Percentiles rank a stretch among this genome's conserved stretches.
These are phyloP conservation scores for Protula sp. DNA, from an alignment of 2,888 invertebrate species.

Conservation along the genomic window DNA sequence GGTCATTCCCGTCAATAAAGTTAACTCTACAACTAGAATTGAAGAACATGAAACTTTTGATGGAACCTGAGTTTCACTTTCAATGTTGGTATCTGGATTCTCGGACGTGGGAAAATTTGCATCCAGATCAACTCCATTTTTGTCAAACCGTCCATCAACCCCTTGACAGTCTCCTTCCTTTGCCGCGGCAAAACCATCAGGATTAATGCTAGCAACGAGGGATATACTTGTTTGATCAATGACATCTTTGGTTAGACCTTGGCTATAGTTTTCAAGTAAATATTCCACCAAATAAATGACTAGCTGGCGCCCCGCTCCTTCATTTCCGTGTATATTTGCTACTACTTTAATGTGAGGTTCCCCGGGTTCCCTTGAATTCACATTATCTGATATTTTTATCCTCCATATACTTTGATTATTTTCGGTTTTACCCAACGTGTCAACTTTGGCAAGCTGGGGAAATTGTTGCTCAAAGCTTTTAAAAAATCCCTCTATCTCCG, in stretches of 20 bases:
- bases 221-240: conserved; percentile 42
- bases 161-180: conserved; percentile 5
- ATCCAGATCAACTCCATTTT: conserved; percentile 76
- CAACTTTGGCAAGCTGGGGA: no score
- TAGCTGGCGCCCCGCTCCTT: conserved; percentile 73
- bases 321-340: conserved; percentile 52
- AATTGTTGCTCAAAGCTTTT: no score
- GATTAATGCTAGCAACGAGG: conserved; percentile 50
- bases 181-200: conserved; percentile 44
- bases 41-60: no score
- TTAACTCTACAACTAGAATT: no score
- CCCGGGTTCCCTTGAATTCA: conserved; percentile 23
- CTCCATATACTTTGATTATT: conserved; percentile 69
- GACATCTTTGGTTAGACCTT: conserved; percentile 33
- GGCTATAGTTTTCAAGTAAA: conserved; percentile 33
- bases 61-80: no score
- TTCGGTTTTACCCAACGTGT: no score
- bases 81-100: no score
- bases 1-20: no score
- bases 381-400: conserved; percentile 62
- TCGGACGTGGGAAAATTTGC: conserved; percentile 97
- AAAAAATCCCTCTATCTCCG: no score
- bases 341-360: conserved; percentile 40
- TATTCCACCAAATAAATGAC: conserved; percentile 60
- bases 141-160: conserved; percentile 24